Conservation (phyloP, 2,113 vertebrate species). For the Vanacampus margaritifer region DNA sequence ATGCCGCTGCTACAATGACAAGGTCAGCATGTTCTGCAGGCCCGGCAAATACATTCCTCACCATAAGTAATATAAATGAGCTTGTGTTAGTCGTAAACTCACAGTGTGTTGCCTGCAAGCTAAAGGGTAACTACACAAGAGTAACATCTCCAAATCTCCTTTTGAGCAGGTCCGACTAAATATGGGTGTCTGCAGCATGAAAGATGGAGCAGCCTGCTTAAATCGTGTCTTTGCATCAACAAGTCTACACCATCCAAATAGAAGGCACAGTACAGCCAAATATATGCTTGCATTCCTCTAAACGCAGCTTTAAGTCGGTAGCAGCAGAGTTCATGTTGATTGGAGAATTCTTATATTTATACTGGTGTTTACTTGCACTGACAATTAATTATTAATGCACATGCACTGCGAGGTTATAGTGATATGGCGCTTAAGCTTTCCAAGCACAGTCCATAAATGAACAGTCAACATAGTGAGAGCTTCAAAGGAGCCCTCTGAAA, state of each 20-base stretch:
- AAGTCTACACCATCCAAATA: neutral
- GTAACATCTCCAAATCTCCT: slow-evolving; percentile 55
- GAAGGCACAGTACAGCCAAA: neutral
- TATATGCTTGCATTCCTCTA: neutral
- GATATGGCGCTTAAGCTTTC: slow-evolving; percentile 64
- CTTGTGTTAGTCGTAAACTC: slow-evolving; percentile 62
- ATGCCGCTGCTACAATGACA: slow-evolving; percentile 65
- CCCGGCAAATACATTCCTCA: slow-evolving; percentile 53
- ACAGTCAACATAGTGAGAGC: slow-evolving; percentile 66
- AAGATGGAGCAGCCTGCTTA: slow-evolving; percentile 35
- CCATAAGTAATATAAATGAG: slow-evolving; percentile 77
- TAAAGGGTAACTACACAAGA: slow-evolving; percentile 65
- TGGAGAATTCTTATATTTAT: slow-evolving; percentile 67
- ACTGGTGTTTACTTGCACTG: slow-evolving; percentile 72
- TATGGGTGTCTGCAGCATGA: slow-evolving; percentile 26
- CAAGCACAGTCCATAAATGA: slow-evolving; percentile 66
- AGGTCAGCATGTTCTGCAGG: slow-evolving; percentile 73
- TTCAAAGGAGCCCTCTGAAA: slow-evolving; percentile 70
- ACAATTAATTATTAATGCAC: slow-evolving; percentile 72
- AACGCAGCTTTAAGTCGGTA: slow-evolving; percentile 51
- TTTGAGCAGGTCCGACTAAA: slow-evolving; percentile 37
- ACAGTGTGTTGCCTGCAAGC: slow-evolving; percentile 62
- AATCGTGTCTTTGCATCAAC: slow-evolving; percentile 6
- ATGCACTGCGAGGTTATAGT: slow-evolving; percentile 69
- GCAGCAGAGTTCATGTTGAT: slow-evolving; percentile 58